phyloP scores from a whole-genome alignment of 2,797 vertebrate species.

The Coregonus ussuriensis region DNA sequence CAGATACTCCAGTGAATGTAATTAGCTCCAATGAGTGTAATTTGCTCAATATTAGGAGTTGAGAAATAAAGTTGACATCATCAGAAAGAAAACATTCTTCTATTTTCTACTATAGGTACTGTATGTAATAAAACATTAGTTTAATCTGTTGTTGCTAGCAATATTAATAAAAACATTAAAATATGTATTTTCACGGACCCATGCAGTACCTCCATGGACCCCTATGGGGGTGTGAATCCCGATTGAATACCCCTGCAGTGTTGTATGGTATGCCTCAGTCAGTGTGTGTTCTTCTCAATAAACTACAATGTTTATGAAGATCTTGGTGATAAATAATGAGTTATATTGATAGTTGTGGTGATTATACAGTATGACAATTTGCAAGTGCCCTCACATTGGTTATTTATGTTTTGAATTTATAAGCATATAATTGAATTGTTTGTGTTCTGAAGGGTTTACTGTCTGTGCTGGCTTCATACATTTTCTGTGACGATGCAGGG shows the following conservation, averaged over 20 bases:
- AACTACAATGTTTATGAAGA: constrained; percentile 65
- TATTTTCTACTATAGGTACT: too few relatives aligned
- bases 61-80: too few relatives aligned
- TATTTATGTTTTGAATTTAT: constrained; percentile 72
- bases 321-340: constrained; percentile 65
- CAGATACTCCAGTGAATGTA: too few relatives aligned
- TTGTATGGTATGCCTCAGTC: constrained; percentile 69
- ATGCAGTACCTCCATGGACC: too few relatives aligned
- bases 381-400: constrained; percentile 77
- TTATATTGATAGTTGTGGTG: constrained; percentile 76
- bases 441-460: constrained; percentile 66
- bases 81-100: too few relatives aligned
- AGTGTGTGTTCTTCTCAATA: constrained; percentile 69
- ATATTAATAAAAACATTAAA: too few relatives aligned
- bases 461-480: constrained; percentile 69
- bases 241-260: constrained; percentile 5
- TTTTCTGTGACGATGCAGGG: constrained; percentile 59
- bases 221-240: too few relatives aligned
- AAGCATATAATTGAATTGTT: constrained; percentile 65
- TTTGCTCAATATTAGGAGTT: too few relatives aligned
- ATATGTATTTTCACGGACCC: too few relatives aligned
- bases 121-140: too few relatives aligned
- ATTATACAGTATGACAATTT: constrained; percentile 68
- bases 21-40: too few relatives aligned
- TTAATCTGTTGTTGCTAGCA: too few relatives aligned